A percentile compares a stretch with the other conserved stretches of the same genome.
Evolutionary conservation across 2,797 vertebrate species (phyloP).

Genomic region (Ceyx erithaca): DNA sequence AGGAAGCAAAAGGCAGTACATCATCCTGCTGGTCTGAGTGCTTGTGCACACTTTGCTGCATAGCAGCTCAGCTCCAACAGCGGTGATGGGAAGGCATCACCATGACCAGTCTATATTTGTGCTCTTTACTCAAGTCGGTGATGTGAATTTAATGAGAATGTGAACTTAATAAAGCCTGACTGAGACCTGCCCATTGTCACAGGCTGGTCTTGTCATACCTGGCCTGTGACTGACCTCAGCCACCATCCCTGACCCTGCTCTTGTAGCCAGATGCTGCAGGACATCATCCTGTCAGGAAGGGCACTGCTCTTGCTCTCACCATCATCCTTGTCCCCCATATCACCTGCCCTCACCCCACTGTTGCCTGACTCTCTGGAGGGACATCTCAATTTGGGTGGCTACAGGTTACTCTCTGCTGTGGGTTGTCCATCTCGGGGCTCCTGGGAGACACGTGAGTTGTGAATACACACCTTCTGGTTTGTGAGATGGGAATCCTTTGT

Average conservation of each 20-base stretch:
- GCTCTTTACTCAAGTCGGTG: not conserved
- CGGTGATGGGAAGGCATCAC: rapidly evolving
- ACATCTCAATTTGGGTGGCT: not conserved
- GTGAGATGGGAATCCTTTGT: not conserved
- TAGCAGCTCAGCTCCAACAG: not conserved
- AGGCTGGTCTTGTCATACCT: not conserved
- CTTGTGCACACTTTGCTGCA: not conserved
- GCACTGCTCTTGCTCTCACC: not conserved
- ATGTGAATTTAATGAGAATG: not conserved
- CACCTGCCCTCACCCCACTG: not conserved
- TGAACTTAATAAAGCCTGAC: not conserved
- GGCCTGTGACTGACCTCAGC: not conserved
- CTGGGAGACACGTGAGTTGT: rapidly evolving
- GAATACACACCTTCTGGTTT: rapidly evolving
- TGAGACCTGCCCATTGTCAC: rapidly evolving
- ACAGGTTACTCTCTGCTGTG: rapidly evolving
- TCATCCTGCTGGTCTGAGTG: rapidly evolving
- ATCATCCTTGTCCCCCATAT: rapidly evolving
- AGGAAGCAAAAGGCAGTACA: not conserved
- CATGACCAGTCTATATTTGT: not conserved
- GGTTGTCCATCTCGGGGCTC: not conserved
- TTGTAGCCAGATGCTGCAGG: not conserved
- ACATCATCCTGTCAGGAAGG: not conserved
- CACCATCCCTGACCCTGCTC: not conserved
- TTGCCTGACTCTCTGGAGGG: not conserved